Evolutionary conservation across 1,140 invertebrate species (phyloP), one percentile per base, ranked within the genome.

Genomic region (Latrodectus geometricus): DNA sequence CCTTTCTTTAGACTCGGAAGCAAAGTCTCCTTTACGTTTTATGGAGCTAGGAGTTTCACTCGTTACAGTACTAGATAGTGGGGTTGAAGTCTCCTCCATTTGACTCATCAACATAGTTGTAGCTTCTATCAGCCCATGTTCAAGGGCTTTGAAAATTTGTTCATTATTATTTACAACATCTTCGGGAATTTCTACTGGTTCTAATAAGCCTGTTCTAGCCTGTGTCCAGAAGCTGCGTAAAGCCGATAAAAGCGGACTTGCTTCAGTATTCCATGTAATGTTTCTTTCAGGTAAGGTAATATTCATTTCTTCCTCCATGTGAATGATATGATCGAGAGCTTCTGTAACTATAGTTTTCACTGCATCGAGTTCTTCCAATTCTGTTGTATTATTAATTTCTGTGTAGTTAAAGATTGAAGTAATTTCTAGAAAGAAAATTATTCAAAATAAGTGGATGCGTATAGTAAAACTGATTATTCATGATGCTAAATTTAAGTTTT

Each of bases 71-170:
- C 9, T 8, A 11, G n/a, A 23, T 17, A n/a, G 83, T 77, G 69
- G 52, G 12, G 52, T 7, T 21, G 21, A 12, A 50, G 52, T 20
- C 0, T 78, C 68, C n/a, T 76, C 75, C 17, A 52, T 61, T n/a
- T 52, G 61, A 20, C 7, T 86, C 20, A 76, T 35, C 21, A 86
- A 56, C 75, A 86, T 70, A 49, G 83, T 86, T 14, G 83, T 78
- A 4, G 83, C 83, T 70, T 86, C 83, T 9, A 77, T 56, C 61
- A 86, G 54, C 0, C 83, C 50, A 21, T 78, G 74, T 56, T 86
- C 83, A 56, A 86, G 54, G 8, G 68, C 50, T 70, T 78, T 77
- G 5, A 86, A 9, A 17, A 78, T 8, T 14, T 86, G 9, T 20
- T 86, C 83, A 8, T 65, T 61, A 48, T 54, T 69, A 8, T 86